Evolutionary conservation across 2,888 invertebrate genomes (phyloP).

Genomic region (Junonia oenone): DNA sequence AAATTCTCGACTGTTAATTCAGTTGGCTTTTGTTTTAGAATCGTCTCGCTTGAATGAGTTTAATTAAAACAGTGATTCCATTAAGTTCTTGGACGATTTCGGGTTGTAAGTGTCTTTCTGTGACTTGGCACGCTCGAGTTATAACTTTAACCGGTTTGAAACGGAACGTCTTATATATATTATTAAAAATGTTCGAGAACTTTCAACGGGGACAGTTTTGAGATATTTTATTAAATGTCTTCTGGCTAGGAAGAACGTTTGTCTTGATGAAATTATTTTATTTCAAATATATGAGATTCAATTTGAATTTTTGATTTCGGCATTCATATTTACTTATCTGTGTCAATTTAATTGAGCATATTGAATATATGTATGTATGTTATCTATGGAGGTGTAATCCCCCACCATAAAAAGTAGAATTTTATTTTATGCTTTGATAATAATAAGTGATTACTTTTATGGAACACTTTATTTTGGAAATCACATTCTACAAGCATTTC

Average conservation of each 20-base stretch:
- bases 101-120: constrained; percentile 15
- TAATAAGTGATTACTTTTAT: no score
- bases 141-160: constrained; percentile 8
- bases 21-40: constrained; percentile 17
- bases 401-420: no score
- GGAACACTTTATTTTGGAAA: no score
- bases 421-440: no score
- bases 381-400: no score
- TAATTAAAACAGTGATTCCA: constrained; percentile 28
- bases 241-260: no score
- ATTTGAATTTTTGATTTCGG: not conserved
- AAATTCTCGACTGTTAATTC: constrained; percentile 20
- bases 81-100: constrained; percentile 18
- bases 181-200: constrained; percentile 9
- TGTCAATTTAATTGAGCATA: no score
- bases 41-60: constrained; percentile 22
- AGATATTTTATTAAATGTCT: not conserved
- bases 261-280: no score
- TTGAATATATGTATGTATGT: no score
- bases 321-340: no score
- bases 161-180: constrained; percentile 1
- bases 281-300: no score
- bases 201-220: not conserved
- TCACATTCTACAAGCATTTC: no score
- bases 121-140: constrained; percentile 16